Evolutionary conservation across 2,888 invertebrate genomes (phyloP), one percentile per base, ranked within the genome.

Genomic region (Eremobia ochroleuca): DNA sequence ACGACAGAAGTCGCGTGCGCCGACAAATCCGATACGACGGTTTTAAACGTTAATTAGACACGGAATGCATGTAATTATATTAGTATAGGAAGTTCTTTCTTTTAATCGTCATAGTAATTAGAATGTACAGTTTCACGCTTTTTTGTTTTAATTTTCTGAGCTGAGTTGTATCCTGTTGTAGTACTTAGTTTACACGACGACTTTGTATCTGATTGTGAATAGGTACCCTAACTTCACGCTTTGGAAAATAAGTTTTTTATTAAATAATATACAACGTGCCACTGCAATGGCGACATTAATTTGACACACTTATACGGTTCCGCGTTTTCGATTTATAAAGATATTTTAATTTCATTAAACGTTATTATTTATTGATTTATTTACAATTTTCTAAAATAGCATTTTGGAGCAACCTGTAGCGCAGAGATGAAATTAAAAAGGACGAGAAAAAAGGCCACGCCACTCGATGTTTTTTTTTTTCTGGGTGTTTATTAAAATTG

Each of bases 21-120:
- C 15, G 13, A 6, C 34, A 58, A 71, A 73, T 59, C 59, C 31
- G 78, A 73, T 65, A 59, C 2, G n/a, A 43, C 66, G 18, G n/a
- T 61, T 67, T 59, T 67, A 73, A 81, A 66, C 49, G 61, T 18
- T 70, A 75, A 82, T 82, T 70, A 69, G 40, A 64, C 67, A 65
- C 46, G 81, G 77, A 71, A 71, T 85, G 76, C 55, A 61, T 87
- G 65, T 79, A 73, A 81, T 81, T 81, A 72, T 70, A 34, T 73
- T 67, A 73, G 11, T 65, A 68, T 72, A 74, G 79, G 87, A 87
- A 86, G 76, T 72, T 76, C 34, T 76, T 76, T 78, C 76, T 73
- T 76, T 55, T 55, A 62, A 13, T 37, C 28, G 61, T 34, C 46
- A 55, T 34, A 59, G 13, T 77, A 28, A 70, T 73, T 74, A 72